phyloP scores from a whole-genome alignment of 2,797 vertebrate species.

The Coracias cyanogaster region DNA sequence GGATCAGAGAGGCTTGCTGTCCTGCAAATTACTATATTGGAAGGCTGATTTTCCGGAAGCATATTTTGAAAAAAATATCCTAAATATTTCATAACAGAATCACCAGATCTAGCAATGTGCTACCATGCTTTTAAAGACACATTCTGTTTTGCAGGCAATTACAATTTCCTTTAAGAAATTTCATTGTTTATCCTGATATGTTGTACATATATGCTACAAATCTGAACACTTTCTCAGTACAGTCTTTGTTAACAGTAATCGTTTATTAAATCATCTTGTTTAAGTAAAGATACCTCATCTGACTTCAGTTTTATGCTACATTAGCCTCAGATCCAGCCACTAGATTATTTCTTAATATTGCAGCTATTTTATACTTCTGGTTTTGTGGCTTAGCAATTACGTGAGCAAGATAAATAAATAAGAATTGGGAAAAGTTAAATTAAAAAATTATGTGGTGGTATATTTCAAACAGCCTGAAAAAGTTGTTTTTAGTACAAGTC shows the following conservation, averaged over 20 bases:
- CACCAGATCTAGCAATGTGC: neutral
- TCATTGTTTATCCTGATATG: neutral
- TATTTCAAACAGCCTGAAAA: neutral
- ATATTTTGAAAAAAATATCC: slow-evolving; percentile 18
- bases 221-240: neutral
- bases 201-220: neutral
- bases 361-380: neutral
- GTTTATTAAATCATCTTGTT: neutral
- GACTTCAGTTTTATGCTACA: slow-evolving; percentile 24
- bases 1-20: slow-evolving; percentile 27
- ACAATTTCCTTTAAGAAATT: neutral
- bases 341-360: slow-evolving; percentile 8
- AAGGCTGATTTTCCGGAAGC: neutral
- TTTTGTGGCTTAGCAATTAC: neutral
- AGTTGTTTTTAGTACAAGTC: neutral
- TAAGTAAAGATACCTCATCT: neutral
- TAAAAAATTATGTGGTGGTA: neutral
- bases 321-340: neutral
- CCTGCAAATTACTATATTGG: slow-evolving; percentile 29
- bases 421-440: neutral
- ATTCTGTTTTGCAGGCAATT: neutral
- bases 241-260: neutral
- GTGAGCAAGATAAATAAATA: neutral
- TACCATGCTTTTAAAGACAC: neutral
- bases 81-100: slow-evolving; percentile 1